A percentile compares a stretch with the other conserved stretches of the same genome.
These are phyloP conservation scores for Ypsolopha sequella DNA, from an alignment of 2,888 invertebrate genomes.

Conservation along the genomic window DNA sequence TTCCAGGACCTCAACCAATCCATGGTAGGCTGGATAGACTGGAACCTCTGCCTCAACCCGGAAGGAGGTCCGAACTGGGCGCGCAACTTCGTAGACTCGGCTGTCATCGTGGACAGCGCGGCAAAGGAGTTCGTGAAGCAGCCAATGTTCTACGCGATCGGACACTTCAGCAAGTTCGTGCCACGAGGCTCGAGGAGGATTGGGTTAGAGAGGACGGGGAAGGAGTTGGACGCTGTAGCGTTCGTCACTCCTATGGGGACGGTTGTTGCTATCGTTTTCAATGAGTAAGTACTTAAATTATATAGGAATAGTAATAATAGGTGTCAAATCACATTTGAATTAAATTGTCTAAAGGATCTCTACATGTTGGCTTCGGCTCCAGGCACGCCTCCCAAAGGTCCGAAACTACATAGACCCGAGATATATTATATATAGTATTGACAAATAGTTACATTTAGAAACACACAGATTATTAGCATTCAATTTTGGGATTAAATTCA, in stretches of 20 bases:
- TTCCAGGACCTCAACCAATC: constrained; percentile 78
- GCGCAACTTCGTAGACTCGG: constrained; percentile 82
- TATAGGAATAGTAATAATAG: too few relatives aligned
- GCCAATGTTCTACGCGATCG: constrained; percentile 89
- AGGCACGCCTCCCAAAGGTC: too few relatives aligned
- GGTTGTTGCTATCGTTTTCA: constrained; percentile 40
- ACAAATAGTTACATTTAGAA: too few relatives aligned
- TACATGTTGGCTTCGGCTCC: too few relatives aligned
- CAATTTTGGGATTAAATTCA: too few relatives aligned
- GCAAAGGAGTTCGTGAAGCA: constrained; percentile 86
- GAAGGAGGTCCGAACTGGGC: constrained; percentile 87
- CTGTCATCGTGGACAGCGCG: constrained; percentile 62
- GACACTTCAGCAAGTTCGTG: constrained; percentile 84
- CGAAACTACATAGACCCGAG: too few relatives aligned
- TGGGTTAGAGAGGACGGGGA: constrained; percentile 10
- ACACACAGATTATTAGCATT: too few relatives aligned
- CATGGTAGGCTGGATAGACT: constrained; percentile 89
- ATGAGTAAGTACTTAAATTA: constrained; percentile 29
- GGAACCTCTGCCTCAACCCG: constrained; percentile 85
- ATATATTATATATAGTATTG: too few relatives aligned
- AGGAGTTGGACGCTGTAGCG: constrained; percentile 23
- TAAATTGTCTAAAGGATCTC: too few relatives aligned
- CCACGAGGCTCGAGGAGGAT: constrained; percentile 67
- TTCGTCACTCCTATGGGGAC: constrained; percentile 38
- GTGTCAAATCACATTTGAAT: too few relatives aligned